Evolutionary conservation across 2,113 vertebrate species (phyloP), one percentile per base, ranked within the genome.

Genomic region (Gallinago media): DNA sequence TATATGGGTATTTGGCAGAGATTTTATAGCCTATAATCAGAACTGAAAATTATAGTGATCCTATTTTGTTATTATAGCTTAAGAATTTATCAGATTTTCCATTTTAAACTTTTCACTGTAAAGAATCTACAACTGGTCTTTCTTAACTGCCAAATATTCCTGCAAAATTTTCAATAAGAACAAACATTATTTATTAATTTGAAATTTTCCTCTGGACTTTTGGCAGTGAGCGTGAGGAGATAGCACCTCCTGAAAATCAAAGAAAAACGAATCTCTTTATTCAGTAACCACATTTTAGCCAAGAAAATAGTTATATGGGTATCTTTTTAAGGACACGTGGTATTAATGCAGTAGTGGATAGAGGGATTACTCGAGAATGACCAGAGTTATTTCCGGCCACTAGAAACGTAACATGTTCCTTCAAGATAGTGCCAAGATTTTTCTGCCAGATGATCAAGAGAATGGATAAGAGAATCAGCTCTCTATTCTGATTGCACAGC

Each of bases 11-110:
- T 96, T 95, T 91, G 95, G 88, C 86, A 96, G 88, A 34, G 79
- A 74, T 93, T 96, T 96, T 94, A 72, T 94, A 97, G 94, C 92
- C 20, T 94, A 77, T 96, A 96, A 97, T 97, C 95, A 96, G 91
- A 82, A 89, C 76, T 58, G 85, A 94, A 96, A 94, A 96, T 96
- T 96, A 96, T 80, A 97, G 96, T 96, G 92, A 96, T 95, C 52
- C 83, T 56, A 68, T 91, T 95, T 95, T 86, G 85, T 91, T 96
- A 95, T 96, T 96, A 89, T 40, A 95, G 86, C 61, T 93, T 62
- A 92, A 95, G 88, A 94, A 88, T 70, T 66, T 87, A 84, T 94
- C 91, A 91, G 83, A 94, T 36, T 91, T 96, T 96, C 96, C 94
- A 92, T 94, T 96, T 95, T 80, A 89, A 94, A 93, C 61, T 58